These are phyloP conservation scores for Oxystoma pomonae DNA, from an alignment of 2,888 invertebrate genomes.

Conservation along the genomic window DNA sequence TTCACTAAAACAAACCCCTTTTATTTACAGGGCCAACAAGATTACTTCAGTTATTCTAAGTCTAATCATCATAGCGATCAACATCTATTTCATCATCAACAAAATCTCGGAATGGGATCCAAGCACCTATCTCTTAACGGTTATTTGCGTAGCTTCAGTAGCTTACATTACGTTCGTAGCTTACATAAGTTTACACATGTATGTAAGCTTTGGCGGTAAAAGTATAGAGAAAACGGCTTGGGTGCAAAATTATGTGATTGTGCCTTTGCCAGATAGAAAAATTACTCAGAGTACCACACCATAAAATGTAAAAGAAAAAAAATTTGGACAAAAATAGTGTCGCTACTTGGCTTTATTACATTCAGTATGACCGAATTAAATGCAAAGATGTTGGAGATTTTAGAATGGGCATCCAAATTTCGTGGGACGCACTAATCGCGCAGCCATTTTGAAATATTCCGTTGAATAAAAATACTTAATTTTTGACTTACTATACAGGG, in stretches of 20 bases:
- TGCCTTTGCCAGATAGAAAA: slow-evolving; percentile 10
- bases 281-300: no score
- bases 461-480: no score
- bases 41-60: slow-evolving; percentile 61
- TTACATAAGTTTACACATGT: slow-evolving; percentile 32
- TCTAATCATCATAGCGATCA: slow-evolving; percentile 67
- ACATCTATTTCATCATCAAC: slow-evolving; percentile 70
- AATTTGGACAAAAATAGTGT: no score
- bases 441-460: no score
- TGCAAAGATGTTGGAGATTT: no score
- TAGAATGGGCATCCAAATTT: no score
- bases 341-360: no score
- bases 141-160: slow-evolving; percentile 26
- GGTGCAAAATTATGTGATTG: slow-evolving; percentile 31
- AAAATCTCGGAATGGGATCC: slow-evolving; percentile 51
- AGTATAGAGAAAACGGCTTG: slow-evolving; percentile 24
- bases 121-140: slow-evolving; percentile 14
- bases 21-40: slow-evolving; percentile 62
- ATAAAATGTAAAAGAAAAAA: no score
- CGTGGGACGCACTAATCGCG: no score
- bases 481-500: no score
- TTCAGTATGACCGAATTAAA: no score
- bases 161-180: slow-evolving; percentile 30
- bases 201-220: slow-evolving; percentile 30
- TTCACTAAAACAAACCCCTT: no score